A percentile compares a stretch with the other conserved stretches of the same genome.
These are phyloP conservation scores for Protonemura montana DNA, from an alignment of 2,888 invertebrate genomes.

Conservation along the genomic window DNA sequence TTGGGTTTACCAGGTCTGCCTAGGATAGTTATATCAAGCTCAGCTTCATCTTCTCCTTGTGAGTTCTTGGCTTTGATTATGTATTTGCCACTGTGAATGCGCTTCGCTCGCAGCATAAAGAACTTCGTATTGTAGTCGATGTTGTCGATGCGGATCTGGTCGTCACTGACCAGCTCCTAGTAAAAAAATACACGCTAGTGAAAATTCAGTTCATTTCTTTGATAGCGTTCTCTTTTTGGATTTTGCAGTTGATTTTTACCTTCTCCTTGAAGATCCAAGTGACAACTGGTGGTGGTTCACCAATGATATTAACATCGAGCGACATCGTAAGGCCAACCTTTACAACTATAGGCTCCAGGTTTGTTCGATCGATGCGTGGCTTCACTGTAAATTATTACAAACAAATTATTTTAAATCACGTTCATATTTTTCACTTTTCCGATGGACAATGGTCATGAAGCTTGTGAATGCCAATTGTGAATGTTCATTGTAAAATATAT, in stretches of 20 bases:
- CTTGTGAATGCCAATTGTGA: too few species aligned
- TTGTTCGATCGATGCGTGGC: conserved; percentile 91
- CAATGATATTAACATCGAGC: conserved; percentile 87
- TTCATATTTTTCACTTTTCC: background rate
- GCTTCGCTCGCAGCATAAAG: conserved; percentile 81
- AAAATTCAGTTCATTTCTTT: too few species aligned
- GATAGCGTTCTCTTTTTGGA: too few species aligned
- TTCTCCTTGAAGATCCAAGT: conserved; percentile 85
- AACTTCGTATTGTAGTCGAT: conserved; percentile 92
- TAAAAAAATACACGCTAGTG: too few species aligned
- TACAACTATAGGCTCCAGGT: conserved; percentile 81
- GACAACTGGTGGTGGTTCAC: conserved; percentile 92
- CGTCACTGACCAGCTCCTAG: conserved; percentile 57
- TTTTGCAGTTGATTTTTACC: too few species aligned
- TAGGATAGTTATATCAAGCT: conserved; percentile 87
- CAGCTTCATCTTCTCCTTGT: conserved; percentile 91
- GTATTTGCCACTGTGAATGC: conserved; percentile 86
- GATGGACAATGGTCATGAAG: too few species aligned
- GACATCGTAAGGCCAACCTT: conserved; percentile 89
- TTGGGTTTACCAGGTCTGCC: conserved; percentile 60
- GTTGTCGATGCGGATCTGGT: conserved; percentile 74
- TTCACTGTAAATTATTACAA: conserved; percentile 72
- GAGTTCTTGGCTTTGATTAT: conserved; percentile 89
- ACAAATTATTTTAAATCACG: too few species aligned
- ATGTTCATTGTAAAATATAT: too few species aligned